Evolutionary conservation across 2,888 invertebrate genomes (phyloP), one percentile per base, ranked within the genome.

Genomic region (Epirrhoe tristata): DNA sequence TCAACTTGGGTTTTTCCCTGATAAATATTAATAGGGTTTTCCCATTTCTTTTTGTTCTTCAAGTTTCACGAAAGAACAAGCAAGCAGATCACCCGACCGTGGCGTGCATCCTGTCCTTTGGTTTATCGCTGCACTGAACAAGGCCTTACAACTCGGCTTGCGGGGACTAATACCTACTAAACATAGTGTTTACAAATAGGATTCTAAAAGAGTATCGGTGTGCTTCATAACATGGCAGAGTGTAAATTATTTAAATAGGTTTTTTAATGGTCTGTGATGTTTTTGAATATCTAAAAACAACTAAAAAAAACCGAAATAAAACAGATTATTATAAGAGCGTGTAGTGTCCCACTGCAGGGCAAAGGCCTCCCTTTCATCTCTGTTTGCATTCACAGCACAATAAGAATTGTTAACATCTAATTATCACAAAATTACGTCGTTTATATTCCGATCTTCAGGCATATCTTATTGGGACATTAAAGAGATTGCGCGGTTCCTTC

Each of bases 401-500:
- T 63, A 48, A 48, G 8, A 43, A 46, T 17, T 54, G 32, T 53
- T 59, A 50, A 58, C 31, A 64, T 59, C 24, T 59, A 54, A 64
- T 59, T 64, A 64, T 59, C 43, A 16, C 14, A 17, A 58, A 59
- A 65, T 64, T 7, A 58, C 39, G 32, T 65, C 65, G 50, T 65
- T 59, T 59, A 52, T 59, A 65, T 65, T 65, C 59, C 31, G 63
- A 59, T 63, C 32, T 63, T 39, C 50, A 67, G 46, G 67, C 52
- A 59, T 62, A 69, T 63, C 65, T 63, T 53, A 59, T 62, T 66
- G 59, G 65, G 58, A 62, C 58, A 69, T 69, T 66, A 62, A 65
- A 69, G 58, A 53, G 58, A 69, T 69, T 65, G 61, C 63, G 66
- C 51, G 55, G 71, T 73, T 69, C 70, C 70, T 66, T 58, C 67